Conservation (phyloP, 2,888 invertebrate genomes). For the Germaria angustata region DNA sequence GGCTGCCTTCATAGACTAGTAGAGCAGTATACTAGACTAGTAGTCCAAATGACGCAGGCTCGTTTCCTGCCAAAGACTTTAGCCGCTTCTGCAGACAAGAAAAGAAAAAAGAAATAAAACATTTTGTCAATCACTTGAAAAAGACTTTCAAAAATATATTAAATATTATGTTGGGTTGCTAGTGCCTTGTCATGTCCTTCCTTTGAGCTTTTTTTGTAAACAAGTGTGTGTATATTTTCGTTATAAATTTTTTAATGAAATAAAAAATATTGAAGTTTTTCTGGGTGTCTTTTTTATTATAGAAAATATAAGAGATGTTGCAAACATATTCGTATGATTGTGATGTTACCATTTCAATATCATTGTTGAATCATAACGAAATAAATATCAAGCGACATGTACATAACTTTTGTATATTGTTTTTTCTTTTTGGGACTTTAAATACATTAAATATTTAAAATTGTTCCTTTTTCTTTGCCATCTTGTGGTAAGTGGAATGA, state of each 20-base stretch:
- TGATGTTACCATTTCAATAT: constrained; percentile 27
- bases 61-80: too few species aligned
- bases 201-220: not conserved
- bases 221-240: constrained; percentile 8
- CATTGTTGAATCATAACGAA: constrained; percentile 28
- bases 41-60: too few species aligned
- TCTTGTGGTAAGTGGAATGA: not conserved
- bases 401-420: not conserved
- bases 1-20: too few species aligned
- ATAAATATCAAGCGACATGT: constrained; percentile 42
- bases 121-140: not conserved
- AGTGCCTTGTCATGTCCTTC: not conserved
- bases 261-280: constrained; percentile 26
- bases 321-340: constrained; percentile 1
- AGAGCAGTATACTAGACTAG: too few species aligned
- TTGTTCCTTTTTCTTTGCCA: constrained; percentile 2
- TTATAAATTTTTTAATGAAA: constrained; percentile 28
- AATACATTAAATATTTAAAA: constrained; percentile 54
- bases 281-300: not conserved
- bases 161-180: constrained; percentile 8
- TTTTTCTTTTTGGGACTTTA: not conserved
- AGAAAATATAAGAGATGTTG: not conserved
- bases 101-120: too few species aligned
- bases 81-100: too few species aligned
- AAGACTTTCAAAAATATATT: not conserved